Percentiles rank a stretch among this genome's conserved stretches.
Conservation (phyloP, 2,113 vertebrate genomes). For the Empidonax alnorum region DNA sequence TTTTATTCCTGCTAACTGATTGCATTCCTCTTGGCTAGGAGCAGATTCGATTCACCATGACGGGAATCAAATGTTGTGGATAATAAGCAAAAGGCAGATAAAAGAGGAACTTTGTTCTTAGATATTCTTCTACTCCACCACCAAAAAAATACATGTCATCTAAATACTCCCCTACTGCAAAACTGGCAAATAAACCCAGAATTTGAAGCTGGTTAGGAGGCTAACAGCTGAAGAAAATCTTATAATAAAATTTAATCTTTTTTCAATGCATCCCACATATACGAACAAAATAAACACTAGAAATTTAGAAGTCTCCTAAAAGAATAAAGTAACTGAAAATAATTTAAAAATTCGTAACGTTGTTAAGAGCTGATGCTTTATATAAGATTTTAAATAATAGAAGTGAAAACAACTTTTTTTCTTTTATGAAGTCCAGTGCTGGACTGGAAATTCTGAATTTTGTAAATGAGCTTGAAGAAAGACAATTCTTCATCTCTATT, state of each 20-base stretch:
- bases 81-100: constrained; percentile 2
- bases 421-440: background rate
- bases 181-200: background rate
- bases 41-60: background rate
- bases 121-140: background rate
- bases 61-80: background rate
- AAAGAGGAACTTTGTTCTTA: constrained; percentile 19
- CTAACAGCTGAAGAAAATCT: background rate
- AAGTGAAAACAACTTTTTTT: background rate
- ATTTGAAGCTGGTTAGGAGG: background rate
- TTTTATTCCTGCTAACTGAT: background rate
- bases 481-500: background rate
- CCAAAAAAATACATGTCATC: background rate
- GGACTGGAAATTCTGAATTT: background rate
- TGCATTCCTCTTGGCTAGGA: background rate
- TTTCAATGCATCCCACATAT: background rate
- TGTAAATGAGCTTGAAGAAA: background rate
- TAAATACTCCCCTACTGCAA: background rate
- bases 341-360: background rate
- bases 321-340: background rate
- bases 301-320: background rate
- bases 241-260: background rate
- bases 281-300: background rate
- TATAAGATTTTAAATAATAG: background rate
- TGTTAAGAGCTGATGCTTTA: background rate